Evolutionary conservation across 2,888 invertebrate genomes (phyloP), one percentile per base, ranked within the genome.

Genomic region (Thecophora atra): DNA sequence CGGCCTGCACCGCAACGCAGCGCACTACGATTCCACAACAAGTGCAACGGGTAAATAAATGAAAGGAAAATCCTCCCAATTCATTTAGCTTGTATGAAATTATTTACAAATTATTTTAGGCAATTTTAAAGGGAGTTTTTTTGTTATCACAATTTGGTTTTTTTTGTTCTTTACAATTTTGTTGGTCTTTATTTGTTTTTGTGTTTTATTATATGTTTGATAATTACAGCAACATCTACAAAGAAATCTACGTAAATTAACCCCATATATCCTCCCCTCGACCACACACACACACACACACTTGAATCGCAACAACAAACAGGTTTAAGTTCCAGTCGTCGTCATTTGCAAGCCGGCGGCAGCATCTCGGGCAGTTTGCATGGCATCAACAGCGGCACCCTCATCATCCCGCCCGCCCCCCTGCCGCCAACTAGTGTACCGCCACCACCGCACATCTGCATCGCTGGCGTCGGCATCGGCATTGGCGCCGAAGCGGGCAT

Each of bases 311-410:
- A 19, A 1, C 44, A 13, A n/a, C 62, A 77, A 80, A 76, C 76
- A 82, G 87, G 87, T 76, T 82, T 87, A 72, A 86, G 85, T 80
- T 87, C 87, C 72, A 87, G 87, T 81, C 84, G 87, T 72, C 83
- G 87, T 72, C 87, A 87, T 82, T 78, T 87, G 74, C 87, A 87
- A 79, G 82, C 85, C 64, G 82, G 84, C 51, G 86, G 86, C 56
- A 87, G 87, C 77, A 82, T 87, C 73, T 86, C 87, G n/a, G 87
- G 87, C 70, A 87, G 87, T 74, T 77, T 87, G 68, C 87, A 87
- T 73, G 86, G 86, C 74, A 85, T 87, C 47, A 86, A 86, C 74
- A 86, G 84, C 73, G 86, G 85, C 44, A 83, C 81, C 28, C 76
- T 87, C 72, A 82, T 85, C 73, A 87, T 87, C 76, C 87, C 87